Conservation (phyloP, 1,140 invertebrate genomes). For the Euschistus heros region DNA sequence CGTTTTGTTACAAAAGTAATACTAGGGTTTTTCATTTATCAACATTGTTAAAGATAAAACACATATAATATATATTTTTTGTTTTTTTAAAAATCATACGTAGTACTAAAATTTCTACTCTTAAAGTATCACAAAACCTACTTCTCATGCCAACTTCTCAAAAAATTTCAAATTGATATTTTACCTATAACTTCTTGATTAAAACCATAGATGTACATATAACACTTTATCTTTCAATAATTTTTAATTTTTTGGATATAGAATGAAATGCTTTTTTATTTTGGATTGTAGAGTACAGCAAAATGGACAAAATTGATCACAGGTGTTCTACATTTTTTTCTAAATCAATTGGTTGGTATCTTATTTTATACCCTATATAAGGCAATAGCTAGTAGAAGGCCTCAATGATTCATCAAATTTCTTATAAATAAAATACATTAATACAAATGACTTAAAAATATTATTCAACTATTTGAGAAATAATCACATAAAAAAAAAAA, state of each 20-base stretch:
- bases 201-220: too few species aligned
- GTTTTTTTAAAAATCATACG: neutral
- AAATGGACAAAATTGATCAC: constrained; percentile 10
- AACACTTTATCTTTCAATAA: too few species aligned
- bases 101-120: neutral
- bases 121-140: constrained; percentile 15
- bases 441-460: constrained; percentile 8
- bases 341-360: neutral
- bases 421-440: neutral
- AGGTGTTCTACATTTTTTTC: constrained; percentile 4
- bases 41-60: neutral
- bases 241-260: too few species aligned
- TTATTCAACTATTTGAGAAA: too few species aligned
- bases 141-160: neutral
- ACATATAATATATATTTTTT: neutral
- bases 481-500: too few species aligned
- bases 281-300: neutral
- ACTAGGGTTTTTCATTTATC: neutral
- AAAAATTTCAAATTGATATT: neutral
- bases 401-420: constrained; percentile 8
- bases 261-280: neutral
- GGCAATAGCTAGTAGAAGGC: constrained; percentile 9
- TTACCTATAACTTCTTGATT: too few species aligned
- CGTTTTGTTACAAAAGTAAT: neutral
- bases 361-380: neutral